Evolutionary conservation across 2,113 vertebrate species (phyloP).

Genomic region (Salvelinus alpinus): DNA sequence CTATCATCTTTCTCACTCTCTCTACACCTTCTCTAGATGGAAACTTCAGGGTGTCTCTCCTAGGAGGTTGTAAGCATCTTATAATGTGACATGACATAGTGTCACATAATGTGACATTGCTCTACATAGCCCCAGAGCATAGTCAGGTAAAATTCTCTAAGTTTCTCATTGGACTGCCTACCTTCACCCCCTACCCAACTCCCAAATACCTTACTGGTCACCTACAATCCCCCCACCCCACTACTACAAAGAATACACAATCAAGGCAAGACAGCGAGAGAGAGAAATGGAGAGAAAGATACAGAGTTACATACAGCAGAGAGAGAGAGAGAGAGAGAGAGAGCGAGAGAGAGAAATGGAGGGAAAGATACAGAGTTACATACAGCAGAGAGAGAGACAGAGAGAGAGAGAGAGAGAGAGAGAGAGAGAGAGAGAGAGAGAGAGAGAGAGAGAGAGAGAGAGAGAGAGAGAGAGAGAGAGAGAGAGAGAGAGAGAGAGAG

Average conservation of each 20-base stretch:
- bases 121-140: background rate
- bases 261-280: conserved; percentile 22
- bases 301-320: background rate
- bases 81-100: background rate
- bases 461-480: too few relatives aligned
- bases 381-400: background rate
- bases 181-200: too few relatives aligned
- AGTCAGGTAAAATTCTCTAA: too few relatives aligned
- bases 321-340: background rate
- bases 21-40: conserved; percentile 1
- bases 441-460: conserved; percentile 12
- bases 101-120: background rate
- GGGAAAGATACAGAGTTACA: too few relatives aligned
- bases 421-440: conserved; percentile 36
- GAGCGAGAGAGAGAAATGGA: conserved; percentile 5
- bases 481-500: background rate
- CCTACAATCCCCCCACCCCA: background rate
- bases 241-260: background rate
- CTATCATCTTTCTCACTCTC: background rate
- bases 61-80: background rate
- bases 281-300: conserved; percentile 11
- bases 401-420: background rate
- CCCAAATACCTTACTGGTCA: background rate
- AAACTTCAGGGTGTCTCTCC: background rate
- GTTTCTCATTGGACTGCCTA: too few relatives aligned